Conservation (phyloP, 2,797 vertebrate species). For the Bucorvus abyssinicus region DNA sequence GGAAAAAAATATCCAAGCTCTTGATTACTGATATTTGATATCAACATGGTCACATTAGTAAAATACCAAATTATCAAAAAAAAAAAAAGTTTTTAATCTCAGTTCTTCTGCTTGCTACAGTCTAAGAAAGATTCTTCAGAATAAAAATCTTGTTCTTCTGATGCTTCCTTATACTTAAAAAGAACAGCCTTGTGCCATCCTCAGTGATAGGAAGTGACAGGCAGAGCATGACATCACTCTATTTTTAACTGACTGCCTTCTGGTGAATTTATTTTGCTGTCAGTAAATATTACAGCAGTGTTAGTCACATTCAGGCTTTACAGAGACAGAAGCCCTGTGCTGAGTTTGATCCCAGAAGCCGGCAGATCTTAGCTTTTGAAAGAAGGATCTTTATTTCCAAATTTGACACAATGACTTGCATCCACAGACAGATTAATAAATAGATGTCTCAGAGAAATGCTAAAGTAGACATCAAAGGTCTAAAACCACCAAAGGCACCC, state of each 20-base stretch:
- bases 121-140: background rate
- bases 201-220: slow-evolving; percentile 46
- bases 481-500: background rate
- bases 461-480: background rate
- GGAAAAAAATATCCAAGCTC: background rate
- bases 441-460: background rate
- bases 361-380: background rate
- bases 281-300: background rate
- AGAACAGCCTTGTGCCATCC: slow-evolving; percentile 16
- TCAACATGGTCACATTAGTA: background rate
- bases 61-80: background rate
- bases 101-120: background rate
- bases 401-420: background rate
- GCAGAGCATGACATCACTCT: slow-evolving; percentile 52
- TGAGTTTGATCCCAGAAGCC: background rate
- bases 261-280: slow-evolving; percentile 31
- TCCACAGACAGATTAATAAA: background rate
- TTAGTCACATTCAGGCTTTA: background rate
- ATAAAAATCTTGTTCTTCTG: background rate
- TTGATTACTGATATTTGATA: background rate
- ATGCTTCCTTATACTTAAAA: background rate
- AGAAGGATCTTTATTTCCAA: background rate
- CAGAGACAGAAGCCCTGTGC: background rate
- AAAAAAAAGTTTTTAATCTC: background rate
- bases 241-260: slow-evolving; percentile 49